Conservation (phyloP, 2,888 invertebrate species). For the Lepidocyrtoides sp. region DNA sequence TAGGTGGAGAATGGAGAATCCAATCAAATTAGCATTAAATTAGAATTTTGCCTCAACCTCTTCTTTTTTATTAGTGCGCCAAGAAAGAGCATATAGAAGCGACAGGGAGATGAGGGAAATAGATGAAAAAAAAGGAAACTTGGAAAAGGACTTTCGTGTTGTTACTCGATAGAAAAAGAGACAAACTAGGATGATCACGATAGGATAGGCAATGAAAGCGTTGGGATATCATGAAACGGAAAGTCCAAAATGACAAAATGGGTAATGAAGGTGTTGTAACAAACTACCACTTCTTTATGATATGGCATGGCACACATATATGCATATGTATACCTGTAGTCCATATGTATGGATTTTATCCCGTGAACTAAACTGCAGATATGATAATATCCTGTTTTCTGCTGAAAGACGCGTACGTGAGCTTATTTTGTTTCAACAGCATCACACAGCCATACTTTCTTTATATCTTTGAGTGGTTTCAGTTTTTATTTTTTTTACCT, state of each 20-base stretch:
- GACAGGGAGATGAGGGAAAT: neutral
- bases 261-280: neutral
- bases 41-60: conserved; percentile 61
- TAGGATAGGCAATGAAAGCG: neutral
- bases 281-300: neutral
- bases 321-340: too few relatives aligned
- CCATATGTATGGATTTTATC: too few relatives aligned
- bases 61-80: neutral
- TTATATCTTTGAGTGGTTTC: too few relatives aligned
- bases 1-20: conserved; percentile 60
- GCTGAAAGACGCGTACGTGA: too few relatives aligned
- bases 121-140: neutral
- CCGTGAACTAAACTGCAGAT: too few relatives aligned
- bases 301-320: neutral
- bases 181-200: neutral
- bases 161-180: neutral
- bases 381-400: too few relatives aligned
- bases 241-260: conserved; percentile 8
- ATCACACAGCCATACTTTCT: too few relatives aligned
- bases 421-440: too few relatives aligned
- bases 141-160: neutral
- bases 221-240: neutral
- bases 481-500: too few relatives aligned
- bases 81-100: neutral
- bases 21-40: conserved; percentile 81